Percentiles rank a stretch among this genome's conserved stretches.
These are phyloP conservation scores for Harpalus rubripes DNA, from an alignment of 2,888 invertebrate species.

Conservation along the genomic window DNA sequence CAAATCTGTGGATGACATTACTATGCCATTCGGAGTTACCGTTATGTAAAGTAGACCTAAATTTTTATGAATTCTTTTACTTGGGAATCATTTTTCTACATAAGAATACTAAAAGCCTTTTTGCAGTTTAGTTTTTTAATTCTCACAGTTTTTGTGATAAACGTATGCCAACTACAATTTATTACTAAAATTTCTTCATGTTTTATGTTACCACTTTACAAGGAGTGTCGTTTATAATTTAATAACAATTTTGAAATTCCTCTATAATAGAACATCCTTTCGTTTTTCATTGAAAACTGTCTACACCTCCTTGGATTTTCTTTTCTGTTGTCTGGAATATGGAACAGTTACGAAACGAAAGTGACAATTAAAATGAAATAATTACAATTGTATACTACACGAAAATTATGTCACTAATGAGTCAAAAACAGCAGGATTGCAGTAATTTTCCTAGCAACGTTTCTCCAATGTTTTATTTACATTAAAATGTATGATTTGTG, in stretches of 20 bases:
- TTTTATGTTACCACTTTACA: no score
- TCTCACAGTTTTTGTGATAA: no score
- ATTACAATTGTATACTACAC: slow-evolving; percentile 44
- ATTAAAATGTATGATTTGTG: slow-evolving; percentile 18
- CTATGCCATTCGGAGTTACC: no score
- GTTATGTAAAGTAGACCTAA: no score
- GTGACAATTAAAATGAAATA: slow-evolving; percentile 45
- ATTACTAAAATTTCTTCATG: no score
- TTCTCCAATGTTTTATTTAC: slow-evolving; percentile 4
- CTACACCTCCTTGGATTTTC: background rate
- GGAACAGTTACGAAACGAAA: slow-evolving; percentile 47
- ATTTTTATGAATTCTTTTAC: no score
- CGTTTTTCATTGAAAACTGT: background rate
- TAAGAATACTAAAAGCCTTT: no score
- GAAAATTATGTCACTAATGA: slow-evolving; percentile 54
- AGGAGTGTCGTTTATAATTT: background rate
- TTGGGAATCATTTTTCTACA: no score
- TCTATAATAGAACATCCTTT: background rate
- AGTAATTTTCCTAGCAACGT: slow-evolving; percentile 21
- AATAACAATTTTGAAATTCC: background rate
- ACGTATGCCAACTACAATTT: no score
- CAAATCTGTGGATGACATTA: no score
- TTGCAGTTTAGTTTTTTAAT: no score
- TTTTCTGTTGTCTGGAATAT: background rate
- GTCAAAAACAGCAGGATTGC: slow-evolving; percentile 39